Evolutionary conservation across 1,140 invertebrate genomes (phyloP), one percentile per base, ranked within the genome.

Genomic region (Drosophila ercepeae): DNA sequence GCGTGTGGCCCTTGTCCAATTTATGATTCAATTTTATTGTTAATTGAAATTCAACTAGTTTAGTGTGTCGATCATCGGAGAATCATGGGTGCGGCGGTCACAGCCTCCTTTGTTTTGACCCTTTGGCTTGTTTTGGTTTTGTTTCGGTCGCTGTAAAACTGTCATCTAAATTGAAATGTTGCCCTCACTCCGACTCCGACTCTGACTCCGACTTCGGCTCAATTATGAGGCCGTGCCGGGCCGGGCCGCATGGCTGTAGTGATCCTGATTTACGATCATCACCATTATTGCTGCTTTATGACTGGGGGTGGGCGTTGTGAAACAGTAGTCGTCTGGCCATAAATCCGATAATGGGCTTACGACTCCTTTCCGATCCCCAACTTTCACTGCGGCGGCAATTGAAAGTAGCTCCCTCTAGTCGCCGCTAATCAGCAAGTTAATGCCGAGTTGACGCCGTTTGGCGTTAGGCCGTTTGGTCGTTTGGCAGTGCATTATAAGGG

Each of bases 1-100:
- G 78, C 63, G 78, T 83, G 78, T 83, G 78, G 78, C 82, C 60
- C 59, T 75, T 75, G 75, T 46, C 64, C 68, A 46, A 77, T 86
- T 89, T 89, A 89, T 89, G 82, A 61, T 89, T 89, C 83, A 88
- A 72, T 89, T 89, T 89, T 86, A 89, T 89, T 89, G 86, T 89
- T 89, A 89, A 89, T 89, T 89, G 86, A 89, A 89, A 89, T 71
- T 73, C 88, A 89, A 89, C 86, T 89, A 89, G 86, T 89, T 89
- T 86, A 82, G 79, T 84, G 69, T 82, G 60, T 75, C 58, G 75
- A 59, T 48, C 14, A 19, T 49, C 25, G 13, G 16, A n/a, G 23
- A 53, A 39, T 32, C 34, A n/a, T 57, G 69, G 75, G 75, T 61
- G 75, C 57, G 69, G 75, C 57, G 69, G 75, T 78, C 76, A 57